Base-by-base conservation (phyloP, 2,888 invertebrate genomes). In the Lasioglossum zephyrum region DNA sequence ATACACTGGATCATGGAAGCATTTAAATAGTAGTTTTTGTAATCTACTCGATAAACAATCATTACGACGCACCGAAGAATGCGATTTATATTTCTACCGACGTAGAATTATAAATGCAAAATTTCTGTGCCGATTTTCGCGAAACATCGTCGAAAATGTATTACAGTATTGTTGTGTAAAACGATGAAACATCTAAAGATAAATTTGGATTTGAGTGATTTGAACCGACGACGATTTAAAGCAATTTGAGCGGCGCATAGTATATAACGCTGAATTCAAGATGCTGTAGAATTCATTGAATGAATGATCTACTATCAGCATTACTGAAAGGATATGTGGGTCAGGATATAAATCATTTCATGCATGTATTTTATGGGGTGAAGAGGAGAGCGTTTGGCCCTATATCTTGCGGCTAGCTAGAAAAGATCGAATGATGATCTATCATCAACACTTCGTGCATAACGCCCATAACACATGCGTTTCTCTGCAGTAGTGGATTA, bases 41-140 rank as follows among this genome's bases (percentile, higher is more conserved):
- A 60, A 80, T 87, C 36, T 47, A 74, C 69, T 49, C 8, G n/a
- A 39, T 41, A 79, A 79, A 79, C 70, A 31, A 80, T 88, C 16
- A 76, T 77, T 79, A 73, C 81, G 36, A 77, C 70, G 22, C 4
- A 22, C 26, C 26, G 9, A 78, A 69, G 6, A 80, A 41, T 49
- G 39, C 44, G 31, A 60, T 47, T 36, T 36, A 26, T 70, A 73
- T 63, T 41, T 85, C 60, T 63, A 39, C 63, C 47, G 47, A 39
- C 41, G 16, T 70, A 44, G 36, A 72, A 73, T 66, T 72, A 75
- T 53, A n/a, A 31, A 66, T 76, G 16, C 26, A 66, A 26, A 79
- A 76, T 77, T 77, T 22, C 49, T 73, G 31, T 66, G 57, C 18
- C 57, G n/a, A 22, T 26, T 53, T 49, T n/a, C 26, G 36, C 26